Evolutionary conservation across 2,113 vertebrate genomes (phyloP), one percentile per base, ranked within the genome.

Genomic region (Chascanopsetta lugubris): DNA sequence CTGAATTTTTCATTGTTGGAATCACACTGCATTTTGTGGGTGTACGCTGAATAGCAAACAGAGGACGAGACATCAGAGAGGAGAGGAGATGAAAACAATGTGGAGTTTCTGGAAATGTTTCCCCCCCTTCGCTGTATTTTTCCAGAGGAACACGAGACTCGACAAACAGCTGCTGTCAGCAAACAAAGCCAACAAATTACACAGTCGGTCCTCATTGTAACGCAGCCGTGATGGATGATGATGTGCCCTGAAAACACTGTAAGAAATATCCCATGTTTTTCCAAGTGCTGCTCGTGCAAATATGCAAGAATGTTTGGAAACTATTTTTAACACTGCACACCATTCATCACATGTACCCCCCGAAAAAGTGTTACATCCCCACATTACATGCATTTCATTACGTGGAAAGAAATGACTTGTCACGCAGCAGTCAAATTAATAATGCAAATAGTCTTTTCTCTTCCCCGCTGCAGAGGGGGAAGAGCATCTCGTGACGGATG

Each of bases 181-280:
- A 80, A 82, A 86, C 80, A 88, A 86, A 87, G 82, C 73, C 77
- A 81, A 85, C 79, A 89, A 87, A 89, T 85, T 78, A 79, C 84
- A 67, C 72, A 82, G 83, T 82, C 82, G 61, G 68, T 79, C 63
- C 50, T 87, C 66, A 84, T 85, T 82, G 82, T 61, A 62, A 78
- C 81, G 62, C 15, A 58, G 67, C 18, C 3, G 26, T 82, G 89
- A 88, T 82, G 75, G 82, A 88, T 90, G 77, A 80, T 64, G 81
- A 85, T 71, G 67, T 53, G 71, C 66, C 51, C 61, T 36, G 71
- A 77, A 87, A 86, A 81, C 67, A 69, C 54, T 70, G 55, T 42
- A 74, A 83, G 68, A 83, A 83, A 71, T 51, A 54, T 43, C 54
- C 60, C 61, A 47, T 55, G 46, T 56, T 72, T 27, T 68, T 70